A percentile compares a stretch with the other conserved stretches of the same genome.
Evolutionary conservation across 2,797 vertebrate genomes (phyloP).

Genomic region (Sebastolobus altivelis): DNA sequence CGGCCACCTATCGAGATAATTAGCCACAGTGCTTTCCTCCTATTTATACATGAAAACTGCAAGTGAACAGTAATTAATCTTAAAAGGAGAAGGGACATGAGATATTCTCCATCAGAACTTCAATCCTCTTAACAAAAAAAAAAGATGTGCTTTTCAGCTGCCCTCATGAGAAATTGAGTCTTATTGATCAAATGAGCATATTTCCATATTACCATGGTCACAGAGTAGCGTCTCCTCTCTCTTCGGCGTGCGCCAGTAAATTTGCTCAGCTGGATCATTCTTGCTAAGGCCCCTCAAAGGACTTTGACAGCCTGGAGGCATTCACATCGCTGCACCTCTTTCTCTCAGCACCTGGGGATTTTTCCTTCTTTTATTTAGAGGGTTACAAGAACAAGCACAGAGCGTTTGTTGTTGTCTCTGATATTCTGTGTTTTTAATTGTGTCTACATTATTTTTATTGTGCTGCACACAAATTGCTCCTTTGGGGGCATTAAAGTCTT

Average conservation of each 20-base stretch:
- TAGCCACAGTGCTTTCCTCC: constrained; percentile 64
- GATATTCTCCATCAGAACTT: constrained; percentile 51
- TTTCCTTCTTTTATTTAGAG: constrained; percentile 49
- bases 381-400: neutral
- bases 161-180: constrained; percentile 47
- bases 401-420: neutral
- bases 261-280: constrained; percentile 63
- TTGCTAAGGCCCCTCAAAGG: constrained; percentile 52
- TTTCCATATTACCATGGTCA: constrained; percentile 67
- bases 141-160: constrained; percentile 42
- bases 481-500: neutral
- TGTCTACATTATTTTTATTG: neutral
- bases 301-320: constrained; percentile 63
- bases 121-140: constrained; percentile 29
- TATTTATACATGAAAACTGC: constrained; percentile 67
- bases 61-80: constrained; percentile 71
- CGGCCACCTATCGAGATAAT: constrained; percentile 77
- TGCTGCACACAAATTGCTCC: neutral
- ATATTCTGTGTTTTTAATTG: neutral
- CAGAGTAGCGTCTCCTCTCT: constrained; percentile 41
- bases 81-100: constrained; percentile 49
- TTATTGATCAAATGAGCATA: constrained; percentile 70
- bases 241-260: constrained; percentile 43
- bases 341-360: constrained; percentile 20
- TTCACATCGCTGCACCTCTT: constrained; percentile 54